These are phyloP conservation scores for Drosophila paulistorum DNA, from an alignment of 1,140 invertebrate species.

Conservation along the genomic window DNA sequence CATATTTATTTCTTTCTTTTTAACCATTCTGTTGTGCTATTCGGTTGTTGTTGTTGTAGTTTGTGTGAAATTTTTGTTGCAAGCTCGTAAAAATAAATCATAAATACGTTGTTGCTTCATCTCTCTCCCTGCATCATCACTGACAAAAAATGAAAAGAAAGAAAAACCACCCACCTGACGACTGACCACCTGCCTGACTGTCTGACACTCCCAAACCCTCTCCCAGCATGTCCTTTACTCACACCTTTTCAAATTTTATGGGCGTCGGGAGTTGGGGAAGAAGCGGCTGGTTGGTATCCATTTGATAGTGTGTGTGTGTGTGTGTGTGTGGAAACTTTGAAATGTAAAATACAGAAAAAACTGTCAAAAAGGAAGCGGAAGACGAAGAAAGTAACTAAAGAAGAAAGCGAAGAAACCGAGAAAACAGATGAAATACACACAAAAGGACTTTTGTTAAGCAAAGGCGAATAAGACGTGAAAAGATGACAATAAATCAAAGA, in stretches of 20 bases:
- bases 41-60: conserved; percentile 28
- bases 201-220: neutral
- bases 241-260: conserved; percentile 3
- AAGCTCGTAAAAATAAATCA: conserved; percentile 61
- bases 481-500: too few species aligned
- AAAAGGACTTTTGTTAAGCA: neutral
- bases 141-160: neutral
- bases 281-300: neutral
- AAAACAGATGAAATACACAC: conserved; percentile 22
- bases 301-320: neutral
- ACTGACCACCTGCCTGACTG: conserved; percentile 3
- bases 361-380: neutral
- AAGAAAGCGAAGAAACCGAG: neutral
- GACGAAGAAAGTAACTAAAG: neutral
- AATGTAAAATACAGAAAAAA: conserved; percentile 10
- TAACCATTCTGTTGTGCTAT: neutral
- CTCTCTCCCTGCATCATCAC: neutral
- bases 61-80: conserved; percentile 29
- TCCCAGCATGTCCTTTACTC: too few species aligned
- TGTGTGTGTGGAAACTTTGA: neutral
- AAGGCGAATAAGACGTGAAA: too few species aligned
- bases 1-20: conserved; percentile 19
- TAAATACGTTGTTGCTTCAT: conserved; percentile 20
- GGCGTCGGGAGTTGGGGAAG: neutral
- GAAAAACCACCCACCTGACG: conserved; percentile 12